A percentile compares a stretch with the other conserved stretches of the same genome.
phyloP scores from a whole-genome alignment of 1,140 invertebrate genomes.

The Papilio machaon region DNA sequence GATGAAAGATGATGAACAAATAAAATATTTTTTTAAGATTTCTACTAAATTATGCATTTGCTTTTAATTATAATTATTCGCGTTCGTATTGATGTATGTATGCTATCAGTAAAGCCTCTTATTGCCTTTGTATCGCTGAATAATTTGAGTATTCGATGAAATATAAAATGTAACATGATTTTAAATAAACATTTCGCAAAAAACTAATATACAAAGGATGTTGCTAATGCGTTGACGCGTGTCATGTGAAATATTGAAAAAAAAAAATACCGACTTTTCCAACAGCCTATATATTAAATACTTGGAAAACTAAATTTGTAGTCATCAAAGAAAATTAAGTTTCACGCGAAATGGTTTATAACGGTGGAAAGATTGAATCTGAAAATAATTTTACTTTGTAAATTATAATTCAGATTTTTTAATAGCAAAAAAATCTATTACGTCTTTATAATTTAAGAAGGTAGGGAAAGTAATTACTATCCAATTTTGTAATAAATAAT shows the following conservation, averaged over 20 bases:
- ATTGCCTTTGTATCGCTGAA: neutral
- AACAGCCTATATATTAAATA: neutral
- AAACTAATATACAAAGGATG: slow-evolving; percentile 14
- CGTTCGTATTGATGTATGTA: neutral
- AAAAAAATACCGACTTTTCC: neutral
- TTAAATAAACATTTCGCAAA: neutral
- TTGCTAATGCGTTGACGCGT: slow-evolving; percentile 24
- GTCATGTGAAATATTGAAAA: neutral
- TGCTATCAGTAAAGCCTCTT: neutral
- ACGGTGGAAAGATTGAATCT: slow-evolving; percentile 5
- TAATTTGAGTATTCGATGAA: neutral
- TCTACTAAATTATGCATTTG: neutral
- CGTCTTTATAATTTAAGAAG: neutral
- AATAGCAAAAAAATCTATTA: neutral
- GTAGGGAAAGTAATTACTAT: neutral
- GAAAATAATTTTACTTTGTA: neutral
- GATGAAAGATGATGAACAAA: no score
- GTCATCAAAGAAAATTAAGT: slow-evolving; percentile 23
- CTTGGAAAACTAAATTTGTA: slow-evolving; percentile 19
- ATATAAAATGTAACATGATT: neutral
- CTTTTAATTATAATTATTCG: neutral
- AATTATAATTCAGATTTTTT: neutral
- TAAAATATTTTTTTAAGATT: no score
- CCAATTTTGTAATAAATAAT: no score
- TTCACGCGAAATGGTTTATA: slow-evolving; percentile 14